Evolutionary conservation across 2,113 vertebrate genomes (phyloP), one percentile per base, ranked within the genome.

Genomic region (Lepus europaeus): DNA sequence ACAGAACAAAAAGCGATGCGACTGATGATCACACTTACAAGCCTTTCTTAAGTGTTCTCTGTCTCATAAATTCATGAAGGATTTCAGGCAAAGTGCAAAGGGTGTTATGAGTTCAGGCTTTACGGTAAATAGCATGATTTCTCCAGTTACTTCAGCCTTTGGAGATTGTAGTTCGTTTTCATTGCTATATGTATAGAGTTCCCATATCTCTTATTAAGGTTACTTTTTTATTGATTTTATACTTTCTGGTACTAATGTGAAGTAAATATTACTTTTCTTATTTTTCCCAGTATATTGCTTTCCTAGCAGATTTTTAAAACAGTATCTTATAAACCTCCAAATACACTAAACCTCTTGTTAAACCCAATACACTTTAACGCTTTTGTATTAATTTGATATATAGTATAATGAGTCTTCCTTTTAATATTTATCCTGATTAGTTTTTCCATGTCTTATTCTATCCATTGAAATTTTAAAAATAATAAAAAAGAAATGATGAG

Each of bases 371-470:
- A 94, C 72, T 95, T 83, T 93, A 89, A 63, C 78, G 56, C 29
- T 72, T 96, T 80, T 73, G 82, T 36, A 91, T 63, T 95, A 91
- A 84, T 68, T 87, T 72, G 49, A 68, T 45, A 80, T 51, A 70
- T 45, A 87, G 2, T 87, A 19, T 39, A 81, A 85, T 77, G 29
- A 91, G 87, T 87, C 9, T 25, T n/a, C 4, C 13, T 86, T 73
- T 87, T 53, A 90, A 63, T 76, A 93, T 94, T 92, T 93, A 27
- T 56, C 17, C 8, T 94, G 2, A 39, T 72, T 68, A 53, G 10
- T 61, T 88, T 92, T 77, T 64, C 49, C 20, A 66, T 78, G 10
- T 96, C 59, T 91, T 89, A 78, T 51, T 36, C 29, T 29, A 82
- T 82, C 33, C 70, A 91, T 53, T 51, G 27, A 74, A 53, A 22